These are phyloP conservation scores for Pararge aegeria DNA, from an alignment of 1,140 invertebrate species.

Conservation along the genomic window DNA sequence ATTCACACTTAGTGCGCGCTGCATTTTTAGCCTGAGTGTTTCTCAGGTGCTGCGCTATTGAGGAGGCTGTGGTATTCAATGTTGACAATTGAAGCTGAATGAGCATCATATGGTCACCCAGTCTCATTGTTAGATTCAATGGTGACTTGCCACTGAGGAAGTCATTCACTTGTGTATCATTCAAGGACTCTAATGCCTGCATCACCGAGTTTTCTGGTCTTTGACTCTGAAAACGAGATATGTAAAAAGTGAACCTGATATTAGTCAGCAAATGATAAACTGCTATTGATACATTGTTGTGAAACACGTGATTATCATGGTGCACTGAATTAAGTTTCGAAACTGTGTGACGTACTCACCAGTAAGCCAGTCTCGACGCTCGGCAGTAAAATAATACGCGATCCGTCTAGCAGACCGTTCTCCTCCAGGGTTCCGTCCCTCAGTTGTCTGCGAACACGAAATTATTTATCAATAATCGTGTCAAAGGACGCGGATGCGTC, in stretches of 20 bases:
- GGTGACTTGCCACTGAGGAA: slow-evolving; percentile 96
- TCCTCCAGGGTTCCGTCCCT: slow-evolving; percentile 92
- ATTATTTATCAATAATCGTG: slow-evolving; percentile 57
- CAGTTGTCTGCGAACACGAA: slow-evolving; percentile 86
- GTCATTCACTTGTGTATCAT: slow-evolving; percentile 96
- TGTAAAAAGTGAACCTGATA: slow-evolving; percentile 28
- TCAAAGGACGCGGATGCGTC: slow-evolving; percentile 76
- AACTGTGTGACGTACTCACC: slow-evolving; percentile 84
- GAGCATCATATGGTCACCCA: slow-evolving; percentile 98
- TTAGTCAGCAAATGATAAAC: slow-evolving; percentile 38
- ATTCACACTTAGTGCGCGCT: slow-evolving; percentile 52
- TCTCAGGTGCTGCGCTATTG: slow-evolving; percentile 50
- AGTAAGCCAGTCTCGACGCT: slow-evolving; percentile 96
- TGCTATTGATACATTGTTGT: slow-evolving; percentile 58
- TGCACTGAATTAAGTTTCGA: slow-evolving; percentile 51
- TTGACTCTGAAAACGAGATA: slow-evolving; percentile 85
- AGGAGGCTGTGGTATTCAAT: slow-evolving; percentile 78
- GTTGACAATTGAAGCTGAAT: slow-evolving; percentile 96
- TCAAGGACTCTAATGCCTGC: slow-evolving; percentile 95
- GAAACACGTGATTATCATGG: slow-evolving; percentile 72
- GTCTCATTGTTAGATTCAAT: slow-evolving; percentile 94
- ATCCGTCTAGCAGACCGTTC: slow-evolving; percentile 92
- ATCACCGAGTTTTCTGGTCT: slow-evolving; percentile 95
- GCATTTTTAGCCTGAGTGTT: slow-evolving; percentile 57
- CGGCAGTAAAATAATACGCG: slow-evolving; percentile 92